phyloP scores from a whole-genome alignment of 2,113 vertebrate species.

The Passer montanus region DNA sequence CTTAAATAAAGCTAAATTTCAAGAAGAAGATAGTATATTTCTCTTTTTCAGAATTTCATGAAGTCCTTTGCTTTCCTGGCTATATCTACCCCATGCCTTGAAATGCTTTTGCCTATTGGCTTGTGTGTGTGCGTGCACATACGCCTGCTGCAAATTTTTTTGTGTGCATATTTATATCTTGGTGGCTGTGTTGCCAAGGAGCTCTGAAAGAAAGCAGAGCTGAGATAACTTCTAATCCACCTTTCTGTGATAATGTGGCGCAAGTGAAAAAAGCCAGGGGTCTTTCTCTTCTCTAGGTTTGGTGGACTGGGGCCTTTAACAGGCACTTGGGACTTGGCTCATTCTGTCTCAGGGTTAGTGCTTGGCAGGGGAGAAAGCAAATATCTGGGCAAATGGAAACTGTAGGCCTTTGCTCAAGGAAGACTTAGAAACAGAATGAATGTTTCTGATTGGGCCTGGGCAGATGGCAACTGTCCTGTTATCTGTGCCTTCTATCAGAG shows the following conservation, averaged over 20 bases:
- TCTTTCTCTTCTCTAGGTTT: conserved; percentile 59
- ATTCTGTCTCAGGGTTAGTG: not conserved
- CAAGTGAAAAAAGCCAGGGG: conserved; percentile 85
- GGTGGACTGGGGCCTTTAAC: conserved; percentile 56
- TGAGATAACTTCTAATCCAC: conserved; percentile 88
- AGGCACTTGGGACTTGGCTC: conserved; percentile 12
- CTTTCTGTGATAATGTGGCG: conserved; percentile 86
- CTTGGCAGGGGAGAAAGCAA: not conserved
- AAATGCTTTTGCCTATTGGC: conserved; percentile 34
- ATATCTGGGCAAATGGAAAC: not conserved
- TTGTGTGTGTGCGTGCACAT: not conserved
- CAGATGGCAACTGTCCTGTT: not conserved
- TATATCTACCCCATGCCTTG: not conserved
- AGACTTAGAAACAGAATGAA: not conserved
- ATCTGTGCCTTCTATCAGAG: not conserved
- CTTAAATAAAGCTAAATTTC: not conserved
- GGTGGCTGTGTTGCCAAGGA: conserved; percentile 81
- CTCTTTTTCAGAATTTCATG: not conserved
- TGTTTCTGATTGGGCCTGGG: not conserved
- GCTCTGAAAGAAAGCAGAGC: conserved; percentile 85
- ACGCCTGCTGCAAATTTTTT: conserved; percentile 51
- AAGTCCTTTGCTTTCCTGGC: not conserved
- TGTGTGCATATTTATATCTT: conserved; percentile 82
- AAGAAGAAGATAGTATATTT: not conserved
- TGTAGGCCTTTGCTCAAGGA: not conserved